Base-by-base conservation (phyloP, 2,888 invertebrate species). In the Epinotia ramella region DNA sequence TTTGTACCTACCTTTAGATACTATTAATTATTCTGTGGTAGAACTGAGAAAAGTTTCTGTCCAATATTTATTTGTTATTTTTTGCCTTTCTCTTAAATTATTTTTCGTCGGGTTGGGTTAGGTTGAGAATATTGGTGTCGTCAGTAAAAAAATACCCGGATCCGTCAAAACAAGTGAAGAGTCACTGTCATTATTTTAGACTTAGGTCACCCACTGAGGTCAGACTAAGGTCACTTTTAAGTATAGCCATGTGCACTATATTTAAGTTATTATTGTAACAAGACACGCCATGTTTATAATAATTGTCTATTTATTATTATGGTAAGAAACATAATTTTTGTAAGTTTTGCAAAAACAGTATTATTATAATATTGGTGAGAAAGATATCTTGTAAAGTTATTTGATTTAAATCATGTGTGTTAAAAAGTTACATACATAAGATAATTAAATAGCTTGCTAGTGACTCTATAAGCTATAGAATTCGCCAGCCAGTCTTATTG, bases 181-280 rank as follows among this genome's bases (percentile, higher is more conserved):
- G 57, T 72, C 72, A 66, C 44, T 56, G 18, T 66, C 49, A 66
- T 71, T 65, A 75, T 64, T 49, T 60, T 7, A 63, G 53, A 70
- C 64, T 60, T 70, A 71, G 70, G 53, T 75, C 70, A 65, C 20
- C 3, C 24, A 28, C 40, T 53, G 53, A 63, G 72, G 71, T 28
- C 67, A 13, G 1, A 33, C 57, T 72, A 62, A 72, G 71, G 76
- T 72, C 62, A 72, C 20, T 28, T 67, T 67, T 46, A 67, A 72
- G 28, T 75, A 56, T 60, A 64, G 64, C 33, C 24, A 67, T 46
- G 16, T 76, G 46, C 28, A 53, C 65, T 66, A 64, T 57, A 73
- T 56, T 69, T 63, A 75, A 40, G 60, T 75, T 13, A 71, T 65
- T 75, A 71, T 71, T 49, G 60, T 65, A 59, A 70, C 28, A 53